A percentile compares a stretch with the other conserved stretches of the same genome.
These are phyloP conservation scores for Stomorhina lunata DNA, from an alignment of 2,888 invertebrate species.

Conservation along the genomic window DNA sequence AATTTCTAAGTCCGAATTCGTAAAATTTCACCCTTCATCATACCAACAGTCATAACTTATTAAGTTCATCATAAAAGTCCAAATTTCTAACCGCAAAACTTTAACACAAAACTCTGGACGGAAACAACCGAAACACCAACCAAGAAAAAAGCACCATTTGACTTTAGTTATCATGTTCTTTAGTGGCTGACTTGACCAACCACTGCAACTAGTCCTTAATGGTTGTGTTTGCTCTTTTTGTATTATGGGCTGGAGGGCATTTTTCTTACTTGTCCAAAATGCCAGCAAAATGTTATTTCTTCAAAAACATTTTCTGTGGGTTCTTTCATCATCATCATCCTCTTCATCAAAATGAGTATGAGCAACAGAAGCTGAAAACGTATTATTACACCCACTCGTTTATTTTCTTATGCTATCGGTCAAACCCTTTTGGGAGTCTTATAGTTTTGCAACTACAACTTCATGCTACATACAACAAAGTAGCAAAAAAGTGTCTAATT, in stretches of 20 bases:
- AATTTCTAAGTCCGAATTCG: too few relatives aligned
- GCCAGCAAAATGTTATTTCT: constrained; percentile 63
- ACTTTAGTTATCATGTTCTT: constrained; percentile 58
- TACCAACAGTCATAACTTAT: constrained; percentile 12
- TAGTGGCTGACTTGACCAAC: constrained; percentile 59
- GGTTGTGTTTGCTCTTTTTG: constrained; percentile 49
- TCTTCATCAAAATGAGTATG: neutral
- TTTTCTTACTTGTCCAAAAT: constrained; percentile 52
- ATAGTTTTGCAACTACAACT: constrained; percentile 12
- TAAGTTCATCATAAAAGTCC: neutral
- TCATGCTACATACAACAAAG: too few relatives aligned
- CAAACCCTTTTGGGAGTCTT: constrained; percentile 57
- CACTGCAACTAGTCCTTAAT: constrained; percentile 58
- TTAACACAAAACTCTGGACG: constrained; percentile 33
- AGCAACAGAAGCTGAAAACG: neutral
- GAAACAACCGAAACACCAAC: neutral
- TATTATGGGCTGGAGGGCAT: constrained; percentile 21
- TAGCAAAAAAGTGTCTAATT: constrained; percentile 41
- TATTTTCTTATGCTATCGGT: constrained; percentile 46
- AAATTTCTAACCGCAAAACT: constrained; percentile 44
- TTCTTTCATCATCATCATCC: constrained; percentile 37
- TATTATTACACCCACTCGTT: constrained; percentile 54
- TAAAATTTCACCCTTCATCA: neutral
- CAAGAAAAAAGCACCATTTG: constrained; percentile 20
- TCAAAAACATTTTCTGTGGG: constrained; percentile 50